These are phyloP conservation scores for Holcopasites calliopsidis DNA, from an alignment of 1,140 invertebrate genomes.

Conservation along the genomic window DNA sequence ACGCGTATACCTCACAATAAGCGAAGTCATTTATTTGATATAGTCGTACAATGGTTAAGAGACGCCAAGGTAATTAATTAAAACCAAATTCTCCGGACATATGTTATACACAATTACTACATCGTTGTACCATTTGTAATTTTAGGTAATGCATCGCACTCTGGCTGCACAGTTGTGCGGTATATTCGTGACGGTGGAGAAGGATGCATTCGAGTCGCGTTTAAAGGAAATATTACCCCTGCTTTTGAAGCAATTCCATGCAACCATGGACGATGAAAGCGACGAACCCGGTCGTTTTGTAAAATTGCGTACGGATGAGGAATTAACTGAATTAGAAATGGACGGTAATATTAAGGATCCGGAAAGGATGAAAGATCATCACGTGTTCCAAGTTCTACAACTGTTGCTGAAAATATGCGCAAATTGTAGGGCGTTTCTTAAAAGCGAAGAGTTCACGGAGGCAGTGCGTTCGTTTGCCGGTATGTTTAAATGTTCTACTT, in stretches of 20 bases:
- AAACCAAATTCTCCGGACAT: conserved; percentile 5
- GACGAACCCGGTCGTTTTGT: conserved; percentile 72
- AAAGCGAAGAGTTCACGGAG: conserved; percentile 75
- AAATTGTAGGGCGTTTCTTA: conserved; percentile 80
- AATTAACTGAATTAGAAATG: conserved; percentile 41
- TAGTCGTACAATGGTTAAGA: conserved; percentile 84
- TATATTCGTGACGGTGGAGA: conserved; percentile 87
- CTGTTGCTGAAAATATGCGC: conserved; percentile 83
- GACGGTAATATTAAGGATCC: conserved; percentile 54
- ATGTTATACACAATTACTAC: not conserved
- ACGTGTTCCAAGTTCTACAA: conserved; percentile 86
- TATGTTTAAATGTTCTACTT: conserved; percentile 63
- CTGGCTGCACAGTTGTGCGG: conserved; percentile 84
- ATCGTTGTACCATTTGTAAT: conserved; percentile 16
- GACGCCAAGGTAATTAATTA: conserved; percentile 83
- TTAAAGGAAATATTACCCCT: conserved; percentile 77
- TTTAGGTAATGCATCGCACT: conserved; percentile 75
- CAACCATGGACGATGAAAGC: conserved; percentile 57
- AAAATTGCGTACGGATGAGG: conserved; percentile 58
- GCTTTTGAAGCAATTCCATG: conserved; percentile 78
- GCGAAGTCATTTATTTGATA: conserved; percentile 83
- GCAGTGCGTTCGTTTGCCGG: conserved; percentile 79
- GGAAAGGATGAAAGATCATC: conserved; percentile 83
- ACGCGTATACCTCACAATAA: conserved; percentile 80
- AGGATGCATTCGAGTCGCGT: conserved; percentile 83